A percentile compares a stretch with the other conserved stretches of the same genome.
Conservation (phyloP, 2,797 vertebrate genomes). For the Ciconia nigra region DNA sequence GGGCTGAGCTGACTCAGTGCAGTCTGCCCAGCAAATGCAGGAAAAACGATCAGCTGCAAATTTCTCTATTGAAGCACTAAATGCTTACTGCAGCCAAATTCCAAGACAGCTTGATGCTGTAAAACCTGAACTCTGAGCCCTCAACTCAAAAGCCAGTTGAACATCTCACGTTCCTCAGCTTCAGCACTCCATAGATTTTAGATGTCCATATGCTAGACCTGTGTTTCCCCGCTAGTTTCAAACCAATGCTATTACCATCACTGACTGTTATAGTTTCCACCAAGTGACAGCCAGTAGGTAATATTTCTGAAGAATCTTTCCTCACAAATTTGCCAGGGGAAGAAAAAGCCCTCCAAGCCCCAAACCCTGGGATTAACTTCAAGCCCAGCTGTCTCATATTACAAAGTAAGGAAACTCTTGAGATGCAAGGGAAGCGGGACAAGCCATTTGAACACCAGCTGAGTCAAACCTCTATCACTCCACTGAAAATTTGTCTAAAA, state of each 20-base stretch:
- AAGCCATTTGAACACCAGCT: neutral
- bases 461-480: neutral
- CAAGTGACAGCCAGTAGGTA: neutral
- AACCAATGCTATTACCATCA: slow-evolving; percentile 21
- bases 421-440: neutral
- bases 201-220: neutral
- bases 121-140: neutral
- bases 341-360: neutral
- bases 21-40: slow-evolving; percentile 7
- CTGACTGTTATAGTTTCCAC: neutral
- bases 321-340: neutral
- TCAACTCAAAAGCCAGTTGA: neutral
- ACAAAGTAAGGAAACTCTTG: neutral
- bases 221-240: neutral
- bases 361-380: neutral
- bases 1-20: slow-evolving; percentile 55
- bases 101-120: slow-evolving; percentile 16
- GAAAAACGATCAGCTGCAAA: slow-evolving; percentile 49
- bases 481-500: neutral
- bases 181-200: neutral
- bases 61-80: slow-evolving; percentile 47
- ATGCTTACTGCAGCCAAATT: slow-evolving; percentile 36
- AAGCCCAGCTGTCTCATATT: neutral
- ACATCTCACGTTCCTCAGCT: neutral
- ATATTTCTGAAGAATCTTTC: neutral